Evolutionary conservation across 2,113 vertebrate species (phyloP).

Genomic region (Pyrgilauda ruficollis): DNA sequence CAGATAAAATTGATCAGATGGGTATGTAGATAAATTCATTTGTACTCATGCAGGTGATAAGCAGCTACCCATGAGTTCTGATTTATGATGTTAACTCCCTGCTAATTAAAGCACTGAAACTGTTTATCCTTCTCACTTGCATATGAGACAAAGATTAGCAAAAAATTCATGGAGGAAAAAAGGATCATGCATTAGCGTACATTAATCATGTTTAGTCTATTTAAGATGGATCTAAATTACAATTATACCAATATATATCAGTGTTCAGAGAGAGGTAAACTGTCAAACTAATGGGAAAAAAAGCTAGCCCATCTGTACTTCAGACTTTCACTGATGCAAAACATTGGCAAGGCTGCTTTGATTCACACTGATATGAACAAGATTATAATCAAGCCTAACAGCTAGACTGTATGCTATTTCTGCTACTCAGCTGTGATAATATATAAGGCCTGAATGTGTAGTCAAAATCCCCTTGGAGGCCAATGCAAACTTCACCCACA

Average conservation of each 20-base stretch:
- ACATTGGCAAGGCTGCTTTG: not conserved
- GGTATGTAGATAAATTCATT: not conserved
- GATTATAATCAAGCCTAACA: conserved; percentile 1
- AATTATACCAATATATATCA: not conserved
- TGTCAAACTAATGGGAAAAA: not conserved
- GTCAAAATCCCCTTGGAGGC: not conserved
- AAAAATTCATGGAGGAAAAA: not conserved
- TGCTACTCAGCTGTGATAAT: not conserved
- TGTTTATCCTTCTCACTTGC: not conserved
- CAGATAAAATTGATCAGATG: not conserved
- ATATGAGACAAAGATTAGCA: not conserved
- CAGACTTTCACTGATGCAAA: not conserved
- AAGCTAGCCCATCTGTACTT: not conserved
- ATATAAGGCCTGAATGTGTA: not conserved
- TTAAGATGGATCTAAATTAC: not conserved
- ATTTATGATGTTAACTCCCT: not conserved
- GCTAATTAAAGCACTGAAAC: not conserved
- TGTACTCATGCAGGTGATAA: not conserved
- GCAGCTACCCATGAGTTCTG: not conserved
- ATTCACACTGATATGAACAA: not conserved
- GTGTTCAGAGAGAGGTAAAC: not conserved
- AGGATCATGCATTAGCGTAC: not conserved
- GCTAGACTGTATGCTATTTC: not conserved
- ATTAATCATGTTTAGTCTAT: not conserved
- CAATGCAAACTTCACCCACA: not conserved